Evolutionary conservation across 1,140 invertebrate species (phyloP).

Genomic region (Eueides isabella): DNA sequence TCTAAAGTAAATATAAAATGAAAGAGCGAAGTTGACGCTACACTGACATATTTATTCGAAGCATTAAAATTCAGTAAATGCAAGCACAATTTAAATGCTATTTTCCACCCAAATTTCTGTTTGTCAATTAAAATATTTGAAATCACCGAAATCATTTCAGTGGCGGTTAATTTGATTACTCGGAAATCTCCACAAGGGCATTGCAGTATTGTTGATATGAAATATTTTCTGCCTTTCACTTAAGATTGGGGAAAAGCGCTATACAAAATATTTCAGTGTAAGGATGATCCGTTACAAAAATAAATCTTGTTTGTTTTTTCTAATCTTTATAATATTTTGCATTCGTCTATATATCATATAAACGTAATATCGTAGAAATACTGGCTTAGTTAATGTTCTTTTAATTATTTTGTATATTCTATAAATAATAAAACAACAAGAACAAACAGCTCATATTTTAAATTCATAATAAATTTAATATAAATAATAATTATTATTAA

Average conservation of each 20-base stretch:
- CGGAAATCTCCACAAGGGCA: constrained; percentile 17
- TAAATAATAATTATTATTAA: background rate
- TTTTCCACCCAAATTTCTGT: constrained; percentile 73
- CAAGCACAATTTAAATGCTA: constrained; percentile 71
- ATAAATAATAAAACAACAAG: background rate
- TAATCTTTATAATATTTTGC: too few relatives aligned
- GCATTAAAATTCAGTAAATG: constrained; percentile 72
- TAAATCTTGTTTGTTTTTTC: too few relatives aligned
- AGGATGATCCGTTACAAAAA: background rate
- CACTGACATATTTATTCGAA: constrained; percentile 64
- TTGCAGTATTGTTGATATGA: constrained; percentile 14
- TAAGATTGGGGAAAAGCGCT: background rate
- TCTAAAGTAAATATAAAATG: background rate
- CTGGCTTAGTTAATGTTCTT: too few relatives aligned
- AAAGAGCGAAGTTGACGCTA: background rate
- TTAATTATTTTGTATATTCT: too few relatives aligned
- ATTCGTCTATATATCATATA: too few relatives aligned
- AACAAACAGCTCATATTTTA: background rate
- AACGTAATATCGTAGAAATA: too few relatives aligned
- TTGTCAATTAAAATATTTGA: constrained; percentile 81
- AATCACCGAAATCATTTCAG: constrained; percentile 74
- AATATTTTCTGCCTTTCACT: background rate
- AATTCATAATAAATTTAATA: background rate
- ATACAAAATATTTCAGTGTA: background rate
- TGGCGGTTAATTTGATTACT: constrained; percentile 69